Percentiles rank a stretch among this genome's conserved stretches.
Conservation (phyloP, 1,140 invertebrate genomes). For the Neotoxoptera formosana region DNA sequence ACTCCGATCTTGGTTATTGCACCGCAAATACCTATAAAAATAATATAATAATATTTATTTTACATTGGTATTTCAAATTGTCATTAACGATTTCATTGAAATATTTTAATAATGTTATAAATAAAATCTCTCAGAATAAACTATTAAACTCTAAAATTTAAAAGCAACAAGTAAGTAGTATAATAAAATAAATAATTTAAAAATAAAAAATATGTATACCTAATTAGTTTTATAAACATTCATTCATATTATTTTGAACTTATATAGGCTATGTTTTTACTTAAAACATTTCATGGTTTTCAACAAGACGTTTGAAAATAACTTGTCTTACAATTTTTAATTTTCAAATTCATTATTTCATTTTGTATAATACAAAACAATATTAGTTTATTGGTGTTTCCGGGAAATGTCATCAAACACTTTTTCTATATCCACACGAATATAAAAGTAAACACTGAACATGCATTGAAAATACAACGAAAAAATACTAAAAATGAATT, state of each 20-base stretch:
- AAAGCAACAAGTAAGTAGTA: not conserved
- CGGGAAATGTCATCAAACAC: too few species aligned
- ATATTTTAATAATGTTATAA: not conserved
- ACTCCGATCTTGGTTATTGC: slow-evolving; percentile 85
- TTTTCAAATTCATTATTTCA: too few species aligned
- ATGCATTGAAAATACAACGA: too few species aligned
- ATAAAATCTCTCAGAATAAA: not conserved
- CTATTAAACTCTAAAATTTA: not conserved
- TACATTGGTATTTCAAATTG: not conserved
- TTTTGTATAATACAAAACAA: too few species aligned
- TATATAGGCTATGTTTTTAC: not conserved
- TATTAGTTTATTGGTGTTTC: too few species aligned
- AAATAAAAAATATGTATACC: too few species aligned
- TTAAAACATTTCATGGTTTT: too few species aligned
- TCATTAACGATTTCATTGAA: not conserved
- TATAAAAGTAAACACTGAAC: too few species aligned
- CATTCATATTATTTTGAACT: not conserved
- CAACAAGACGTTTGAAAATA: too few species aligned
- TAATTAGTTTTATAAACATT: not conserved
- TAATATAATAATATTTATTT: not conserved
- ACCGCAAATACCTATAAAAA: slow-evolving; percentile 70
- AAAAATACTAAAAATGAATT: too few species aligned
- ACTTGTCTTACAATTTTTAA: too few species aligned
- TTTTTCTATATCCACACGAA: too few species aligned
- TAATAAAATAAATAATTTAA: not conserved